Evolutionary conservation across 2,797 vertebrate species (phyloP).

Genomic region (Glyptemys insculpta): DNA sequence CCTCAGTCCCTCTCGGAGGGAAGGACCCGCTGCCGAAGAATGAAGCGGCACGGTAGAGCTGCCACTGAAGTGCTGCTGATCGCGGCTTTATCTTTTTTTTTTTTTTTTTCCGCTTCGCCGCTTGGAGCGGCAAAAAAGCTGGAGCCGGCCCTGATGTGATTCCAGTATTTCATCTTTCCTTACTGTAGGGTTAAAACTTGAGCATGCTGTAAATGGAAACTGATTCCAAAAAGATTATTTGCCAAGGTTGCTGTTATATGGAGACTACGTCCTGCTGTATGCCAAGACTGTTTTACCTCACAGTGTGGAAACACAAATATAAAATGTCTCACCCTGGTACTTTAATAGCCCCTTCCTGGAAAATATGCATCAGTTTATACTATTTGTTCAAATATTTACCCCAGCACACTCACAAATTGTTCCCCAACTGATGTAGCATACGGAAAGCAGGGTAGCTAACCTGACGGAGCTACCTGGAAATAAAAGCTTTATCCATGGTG

Average conservation of each 20-base stretch:
- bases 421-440: not conserved
- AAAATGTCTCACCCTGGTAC: slow-evolving; percentile 4
- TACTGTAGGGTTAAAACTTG: not conserved
- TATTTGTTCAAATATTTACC: not conserved
- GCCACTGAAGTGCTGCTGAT: too few species aligned
- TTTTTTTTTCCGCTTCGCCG: too few species aligned
- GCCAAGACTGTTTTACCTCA: not conserved
- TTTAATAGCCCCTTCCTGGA: slow-evolving; percentile 20
- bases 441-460: not conserved
- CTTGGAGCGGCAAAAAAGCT: too few species aligned
- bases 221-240: not conserved
- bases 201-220: accelerated
- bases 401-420: not conserved
- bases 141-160: not conserved
- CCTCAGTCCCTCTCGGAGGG: too few species aligned
- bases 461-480: not conserved
- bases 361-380: not conserved
- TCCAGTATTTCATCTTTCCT: not conserved
- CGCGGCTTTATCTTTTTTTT: too few species aligned
- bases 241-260: not conserved
- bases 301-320: not conserved
- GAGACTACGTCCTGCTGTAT: not conserved
- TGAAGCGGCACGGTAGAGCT: too few species aligned
- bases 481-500: not conserved
- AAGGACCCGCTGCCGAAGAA: too few species aligned